These are phyloP conservation scores for Characodon lateralis DNA, from an alignment of 2,797 vertebrate genomes.

Conservation along the genomic window DNA sequence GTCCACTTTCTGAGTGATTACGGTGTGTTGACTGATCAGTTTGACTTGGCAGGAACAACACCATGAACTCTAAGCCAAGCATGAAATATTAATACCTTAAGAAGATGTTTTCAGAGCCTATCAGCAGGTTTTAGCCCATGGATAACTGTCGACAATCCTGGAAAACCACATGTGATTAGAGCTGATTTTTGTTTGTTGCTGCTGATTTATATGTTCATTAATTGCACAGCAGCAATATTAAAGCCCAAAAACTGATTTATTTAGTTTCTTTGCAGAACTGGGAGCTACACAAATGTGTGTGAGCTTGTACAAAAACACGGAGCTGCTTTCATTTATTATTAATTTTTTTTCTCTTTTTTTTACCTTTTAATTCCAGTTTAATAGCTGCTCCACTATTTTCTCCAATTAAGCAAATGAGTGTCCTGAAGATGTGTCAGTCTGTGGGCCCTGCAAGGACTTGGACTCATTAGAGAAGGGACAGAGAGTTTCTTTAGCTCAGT, in stretches of 20 bases:
- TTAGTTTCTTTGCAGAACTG: constrained; percentile 13
- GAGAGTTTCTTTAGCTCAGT: constrained; percentile 40
- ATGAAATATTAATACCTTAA: constrained; percentile 40
- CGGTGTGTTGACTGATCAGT: constrained; percentile 38
- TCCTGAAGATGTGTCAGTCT: constrained; percentile 24
- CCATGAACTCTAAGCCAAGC: constrained; percentile 13
- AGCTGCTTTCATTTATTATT: constrained; percentile 41
- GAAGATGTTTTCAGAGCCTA: constrained; percentile 21
- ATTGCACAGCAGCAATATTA: not conserved
- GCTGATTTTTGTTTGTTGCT: not conserved
- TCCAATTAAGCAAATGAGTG: constrained; percentile 67
- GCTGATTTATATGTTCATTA: not conserved
- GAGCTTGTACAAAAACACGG: constrained; percentile 42
- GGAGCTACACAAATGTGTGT: constrained; percentile 35
- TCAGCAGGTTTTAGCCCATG: not conserved
- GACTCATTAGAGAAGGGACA: constrained; percentile 58
- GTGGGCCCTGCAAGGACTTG: constrained; percentile 38
- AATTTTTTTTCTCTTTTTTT: not conserved
- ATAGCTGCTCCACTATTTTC: constrained; percentile 50
- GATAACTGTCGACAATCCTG: not conserved
- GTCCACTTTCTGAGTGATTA: constrained; percentile 17
- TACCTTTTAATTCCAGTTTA: constrained; percentile 31
- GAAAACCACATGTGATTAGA: not conserved
- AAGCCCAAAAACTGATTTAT: constrained; percentile 22
- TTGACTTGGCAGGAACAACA: constrained; percentile 41